Percentiles rank a stretch among this genome's conserved stretches.
Evolutionary conservation across 2,113 vertebrate species (phyloP).

Genomic region (Neoarius graeffei): DNA sequence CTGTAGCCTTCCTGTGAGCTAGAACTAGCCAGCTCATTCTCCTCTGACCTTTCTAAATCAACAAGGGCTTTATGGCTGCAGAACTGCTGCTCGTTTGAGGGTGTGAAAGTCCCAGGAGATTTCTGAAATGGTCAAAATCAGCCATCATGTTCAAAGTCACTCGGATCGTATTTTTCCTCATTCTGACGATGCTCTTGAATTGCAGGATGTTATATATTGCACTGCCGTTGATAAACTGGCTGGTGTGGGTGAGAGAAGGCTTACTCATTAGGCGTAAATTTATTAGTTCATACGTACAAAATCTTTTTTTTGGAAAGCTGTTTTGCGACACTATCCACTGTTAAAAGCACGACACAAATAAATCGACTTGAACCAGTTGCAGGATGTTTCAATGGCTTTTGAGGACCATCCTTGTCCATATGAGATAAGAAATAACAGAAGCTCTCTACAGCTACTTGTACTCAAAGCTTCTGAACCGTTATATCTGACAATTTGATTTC

Average conservation of each 20-base stretch:
- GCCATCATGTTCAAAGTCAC: no score
- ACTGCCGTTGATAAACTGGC: no score
- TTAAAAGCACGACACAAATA: no score
- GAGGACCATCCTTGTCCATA: not conserved
- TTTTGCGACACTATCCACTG: no score
- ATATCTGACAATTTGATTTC: not conserved
- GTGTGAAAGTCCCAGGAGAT: not conserved
- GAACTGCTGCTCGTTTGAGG: not conserved
- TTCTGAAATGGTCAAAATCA: not conserved
- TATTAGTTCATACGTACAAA: no score
- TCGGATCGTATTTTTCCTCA: not conserved
- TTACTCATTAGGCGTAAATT: no score
- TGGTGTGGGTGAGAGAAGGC: no score
- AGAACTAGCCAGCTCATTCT: not conserved
- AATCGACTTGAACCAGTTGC: not conserved
- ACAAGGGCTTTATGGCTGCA: not conserved
- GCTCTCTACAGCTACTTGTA: not conserved
- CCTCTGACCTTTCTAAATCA: not conserved
- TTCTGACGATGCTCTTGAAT: not conserved
- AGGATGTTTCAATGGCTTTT: not conserved
- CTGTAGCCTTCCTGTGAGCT: no score
- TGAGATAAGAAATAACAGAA: not conserved
- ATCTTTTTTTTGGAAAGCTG: no score
- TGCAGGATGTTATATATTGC: no score
- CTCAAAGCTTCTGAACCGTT: not conserved